These are phyloP conservation scores for Callyntrura guangdongensis DNA, from an alignment of 2,888 invertebrate species.

Conservation along the genomic window DNA sequence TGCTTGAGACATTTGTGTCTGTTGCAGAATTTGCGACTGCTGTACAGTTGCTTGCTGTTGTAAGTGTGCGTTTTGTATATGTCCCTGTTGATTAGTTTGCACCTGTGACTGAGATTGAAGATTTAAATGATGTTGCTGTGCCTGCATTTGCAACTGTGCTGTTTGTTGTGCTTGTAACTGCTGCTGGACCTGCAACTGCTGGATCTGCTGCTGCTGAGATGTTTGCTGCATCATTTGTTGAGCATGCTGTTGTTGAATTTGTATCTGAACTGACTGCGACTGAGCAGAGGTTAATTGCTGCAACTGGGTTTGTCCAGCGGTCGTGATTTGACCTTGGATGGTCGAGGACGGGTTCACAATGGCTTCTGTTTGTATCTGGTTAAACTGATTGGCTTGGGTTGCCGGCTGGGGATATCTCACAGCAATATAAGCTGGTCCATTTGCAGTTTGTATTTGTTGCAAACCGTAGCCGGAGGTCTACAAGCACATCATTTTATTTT, in stretches of 20 bases:
- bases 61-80: slow-evolving; percentile 50
- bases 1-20: slow-evolving; percentile 3
- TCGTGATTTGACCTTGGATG: slow-evolving; percentile 65
- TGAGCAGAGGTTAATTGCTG: slow-evolving; percentile 44
- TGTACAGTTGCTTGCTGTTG: slow-evolving; percentile 58
- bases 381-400: slow-evolving; percentile 75
- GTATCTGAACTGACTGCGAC: slow-evolving; percentile 68
- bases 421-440: slow-evolving; percentile 87
- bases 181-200: slow-evolving; percentile 41
- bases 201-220: slow-evolving; percentile 39
- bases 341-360: slow-evolving; percentile 58
- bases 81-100: slow-evolving; percentile 53
- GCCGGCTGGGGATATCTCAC: slow-evolving; percentile 85
- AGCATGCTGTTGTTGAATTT: slow-evolving; percentile 68
- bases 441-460: slow-evolving; percentile 87
- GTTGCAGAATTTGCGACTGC: slow-evolving; percentile 4
- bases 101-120: slow-evolving; percentile 56
- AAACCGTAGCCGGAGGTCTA: slow-evolving; percentile 84
- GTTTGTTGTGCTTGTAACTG: slow-evolving; percentile 46
- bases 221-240: slow-evolving; percentile 70
- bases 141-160: slow-evolving; percentile 64
- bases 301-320: slow-evolving; percentile 64
- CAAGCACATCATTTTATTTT: neutral
- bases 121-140: slow-evolving; percentile 60
- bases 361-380: slow-evolving; percentile 73